Evolutionary conservation across 2,888 invertebrate genomes (phyloP).

Genomic region (Eristalis pertinax): DNA sequence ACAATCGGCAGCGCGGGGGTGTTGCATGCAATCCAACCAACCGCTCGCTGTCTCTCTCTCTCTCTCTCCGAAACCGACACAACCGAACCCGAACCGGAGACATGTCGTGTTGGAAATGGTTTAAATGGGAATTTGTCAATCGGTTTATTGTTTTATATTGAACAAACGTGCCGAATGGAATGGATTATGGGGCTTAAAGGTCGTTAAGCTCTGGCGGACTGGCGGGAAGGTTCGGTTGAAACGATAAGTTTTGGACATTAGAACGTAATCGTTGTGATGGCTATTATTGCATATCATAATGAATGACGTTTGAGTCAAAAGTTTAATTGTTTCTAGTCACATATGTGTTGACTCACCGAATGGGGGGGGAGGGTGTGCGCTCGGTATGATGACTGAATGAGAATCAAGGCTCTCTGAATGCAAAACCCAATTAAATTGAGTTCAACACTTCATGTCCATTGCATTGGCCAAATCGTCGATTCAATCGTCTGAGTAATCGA

Average conservation of each 20-base stretch:
- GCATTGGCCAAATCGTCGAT: conserved; percentile 19
- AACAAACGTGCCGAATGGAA: conserved; percentile 59
- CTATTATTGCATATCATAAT: conserved; percentile 25
- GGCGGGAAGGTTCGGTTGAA: background rate
- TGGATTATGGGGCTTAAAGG: conserved; percentile 54
- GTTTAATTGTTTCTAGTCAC: background rate
- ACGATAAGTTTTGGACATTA: conserved; percentile 21
- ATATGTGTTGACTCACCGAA: background rate
- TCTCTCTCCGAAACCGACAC: background rate
- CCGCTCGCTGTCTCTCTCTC: too few relatives aligned
- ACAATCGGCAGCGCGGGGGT: background rate
- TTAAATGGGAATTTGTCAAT: conserved; percentile 64
- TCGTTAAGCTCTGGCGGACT: background rate
- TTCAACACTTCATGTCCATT: background rate
- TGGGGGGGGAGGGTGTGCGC: background rate
- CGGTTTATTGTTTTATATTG: conserved; percentile 69
- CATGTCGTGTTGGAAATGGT: conserved; percentile 59
- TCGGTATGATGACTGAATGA: too few relatives aligned
- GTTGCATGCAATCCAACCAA: conserved; percentile 14
- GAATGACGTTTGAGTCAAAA: background rate
- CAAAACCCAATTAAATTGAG: background rate
- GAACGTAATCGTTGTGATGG: conserved; percentile 43
- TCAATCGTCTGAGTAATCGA: conserved; percentile 47
- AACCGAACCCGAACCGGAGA: background rate
- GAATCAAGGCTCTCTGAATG: background rate